phyloP scores from a whole-genome alignment of 2,797 vertebrate genomes.

The Orientallactaga sibirica region DNA sequence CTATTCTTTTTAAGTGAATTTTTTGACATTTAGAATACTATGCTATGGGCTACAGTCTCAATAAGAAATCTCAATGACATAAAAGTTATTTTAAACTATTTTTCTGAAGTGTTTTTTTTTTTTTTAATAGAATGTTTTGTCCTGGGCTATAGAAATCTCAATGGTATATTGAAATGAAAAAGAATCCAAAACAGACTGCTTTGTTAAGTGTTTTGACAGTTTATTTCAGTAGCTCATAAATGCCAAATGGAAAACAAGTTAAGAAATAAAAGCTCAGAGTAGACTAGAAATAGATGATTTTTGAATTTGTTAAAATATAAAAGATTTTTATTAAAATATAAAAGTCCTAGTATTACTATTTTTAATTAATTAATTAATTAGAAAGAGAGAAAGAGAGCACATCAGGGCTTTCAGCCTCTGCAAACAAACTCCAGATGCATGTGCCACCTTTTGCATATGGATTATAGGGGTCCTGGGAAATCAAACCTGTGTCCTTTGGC shows the following conservation, averaged over 20 bases:
- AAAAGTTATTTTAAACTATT: neutral
- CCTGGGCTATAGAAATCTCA: neutral
- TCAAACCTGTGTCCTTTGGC: no score
- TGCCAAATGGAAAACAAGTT: slow-evolving; percentile 17
- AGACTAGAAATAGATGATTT: slow-evolving; percentile 15
- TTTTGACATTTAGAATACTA: neutral
- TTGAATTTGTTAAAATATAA: slow-evolving; percentile 39
- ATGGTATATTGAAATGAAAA: neutral
- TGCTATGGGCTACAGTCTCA: neutral
- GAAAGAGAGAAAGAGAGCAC: no score
- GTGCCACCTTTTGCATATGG: no score
- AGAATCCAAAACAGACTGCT: neutral
- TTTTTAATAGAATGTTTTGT: neutral
- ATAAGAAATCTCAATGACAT: neutral
- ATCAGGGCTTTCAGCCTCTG: no score
- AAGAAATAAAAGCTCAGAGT: neutral
- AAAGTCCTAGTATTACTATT: no score
- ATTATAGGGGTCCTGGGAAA: no score
- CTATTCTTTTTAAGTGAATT: neutral
- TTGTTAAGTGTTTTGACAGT: neutral
- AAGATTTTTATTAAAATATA: slow-evolving; percentile 32
- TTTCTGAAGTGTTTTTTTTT: neutral
- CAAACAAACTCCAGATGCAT: no score
- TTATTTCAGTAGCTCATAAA: no score
- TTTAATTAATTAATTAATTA: no score